phyloP scores from a whole-genome alignment of 2,888 invertebrate species.

The Ectemnius lituratus region DNA sequence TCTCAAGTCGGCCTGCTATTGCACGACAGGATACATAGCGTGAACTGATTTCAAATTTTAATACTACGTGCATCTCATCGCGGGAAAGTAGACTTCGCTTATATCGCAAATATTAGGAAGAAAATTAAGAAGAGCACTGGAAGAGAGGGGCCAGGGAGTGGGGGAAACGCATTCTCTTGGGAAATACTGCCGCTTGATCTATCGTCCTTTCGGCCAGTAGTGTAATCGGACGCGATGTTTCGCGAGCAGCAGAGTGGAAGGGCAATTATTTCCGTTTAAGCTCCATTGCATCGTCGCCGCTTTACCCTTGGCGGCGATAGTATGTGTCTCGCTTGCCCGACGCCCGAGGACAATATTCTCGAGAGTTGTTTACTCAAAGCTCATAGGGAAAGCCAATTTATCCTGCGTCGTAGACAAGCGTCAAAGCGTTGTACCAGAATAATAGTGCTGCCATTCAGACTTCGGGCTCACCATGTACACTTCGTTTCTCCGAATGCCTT shows the following conservation, averaged over 20 bases:
- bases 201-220: neutral
- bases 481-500: slow-evolving; percentile 6
- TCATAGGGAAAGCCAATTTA: slow-evolving; percentile 59
- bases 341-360: slow-evolving; percentile 17
- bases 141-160: no score
- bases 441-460: slow-evolving; percentile 42
- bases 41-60: no score
- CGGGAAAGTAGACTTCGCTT: no score
- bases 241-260: slow-evolving; percentile 46
- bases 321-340: neutral
- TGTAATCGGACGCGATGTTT: slow-evolving; percentile 19
- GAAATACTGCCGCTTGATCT: slow-evolving; percentile 3
- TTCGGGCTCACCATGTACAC: slow-evolving; percentile 48
- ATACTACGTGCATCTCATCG: no score
- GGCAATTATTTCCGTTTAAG: slow-evolving; percentile 55
- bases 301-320: slow-evolving; percentile 7
- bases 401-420: slow-evolving; percentile 49
- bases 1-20: no score
- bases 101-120: no score
- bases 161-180: slow-evolving; percentile 24
- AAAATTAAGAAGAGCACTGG: no score
- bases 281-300: slow-evolving; percentile 34
- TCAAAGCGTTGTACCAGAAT: slow-evolving; percentile 57
- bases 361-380: slow-evolving; percentile 51
- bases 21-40: no score